Evolutionary conservation across 1,140 invertebrate genomes (phyloP).

Genomic region (Druon quercuslanigerum): DNA sequence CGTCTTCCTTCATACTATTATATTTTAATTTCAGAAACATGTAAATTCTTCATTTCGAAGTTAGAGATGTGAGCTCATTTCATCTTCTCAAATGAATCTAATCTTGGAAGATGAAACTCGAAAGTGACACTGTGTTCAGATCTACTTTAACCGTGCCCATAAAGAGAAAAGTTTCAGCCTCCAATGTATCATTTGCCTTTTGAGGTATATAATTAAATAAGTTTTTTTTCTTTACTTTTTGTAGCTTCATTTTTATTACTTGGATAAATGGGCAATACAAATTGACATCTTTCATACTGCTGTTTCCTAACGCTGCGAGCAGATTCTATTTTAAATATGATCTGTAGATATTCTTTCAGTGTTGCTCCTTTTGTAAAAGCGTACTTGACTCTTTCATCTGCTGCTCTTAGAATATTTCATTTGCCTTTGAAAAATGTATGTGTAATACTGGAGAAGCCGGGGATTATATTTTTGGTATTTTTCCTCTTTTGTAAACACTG

Average conservation of each 20-base stretch:
- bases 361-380: background rate
- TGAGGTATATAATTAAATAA: too few species aligned
- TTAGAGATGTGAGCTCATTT: background rate
- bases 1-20: background rate
- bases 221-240: too few species aligned
- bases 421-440: background rate
- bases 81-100: slow-evolving; percentile 8
- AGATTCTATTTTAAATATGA: background rate
- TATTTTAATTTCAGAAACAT: slow-evolving; percentile 1
- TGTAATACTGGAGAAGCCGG: background rate
- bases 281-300: background rate
- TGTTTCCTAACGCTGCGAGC: background rate
- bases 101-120: slow-evolving; percentile 16
- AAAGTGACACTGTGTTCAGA: background rate
- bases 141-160: background rate
- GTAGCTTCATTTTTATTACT: too few species aligned
- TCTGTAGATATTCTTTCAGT: background rate
- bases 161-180: background rate
- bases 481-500: background rate
- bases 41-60: slow-evolving; percentile 1
- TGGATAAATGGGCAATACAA: too few species aligned
- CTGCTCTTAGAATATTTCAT: background rate
- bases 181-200: background rate
- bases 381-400: slow-evolving; percentile 8
- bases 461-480: slow-evolving; percentile 5